Evolutionary conservation across 2,888 invertebrate genomes (phyloP), one percentile per base, ranked within the genome.

Genomic region (Agapostemon virescens): DNA sequence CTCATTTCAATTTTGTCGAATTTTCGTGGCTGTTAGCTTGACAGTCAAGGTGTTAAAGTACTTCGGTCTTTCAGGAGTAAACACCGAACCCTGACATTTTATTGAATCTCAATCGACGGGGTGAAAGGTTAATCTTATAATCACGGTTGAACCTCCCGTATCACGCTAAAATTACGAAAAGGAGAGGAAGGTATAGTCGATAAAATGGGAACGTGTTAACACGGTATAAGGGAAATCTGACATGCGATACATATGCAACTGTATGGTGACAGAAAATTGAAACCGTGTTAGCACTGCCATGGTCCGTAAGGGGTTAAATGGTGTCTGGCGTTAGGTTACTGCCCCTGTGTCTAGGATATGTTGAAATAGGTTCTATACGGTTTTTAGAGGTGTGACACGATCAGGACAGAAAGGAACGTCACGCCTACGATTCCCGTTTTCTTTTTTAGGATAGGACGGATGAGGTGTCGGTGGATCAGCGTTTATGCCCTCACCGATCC

Each of bases 401-500:
- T 77, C 73, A 64, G 66, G 69, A n/a, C 74, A 30, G 20, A 40
- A 40, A 30, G 72, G 45, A 40, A 38, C 77, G 68, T 72, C 40
- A 68, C 68, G 72, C 6, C 30, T n/a, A n/a, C 63, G 63, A 36
- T 55, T 5, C 6, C 20, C 13, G 20, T 30, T 67, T 82, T 83
- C 38, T 74, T 82, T 82, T 84, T 84, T 82, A 81, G 17, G 38
- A 26, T 78, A 84, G 85, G 84, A 83, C 85, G 89, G 88, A 88
- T 86, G 89, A 90, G 90, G 91, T 90, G 91, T 90, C 86, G 88
- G 89, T 84, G 84, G 84, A 86, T 84, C 89, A 76, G 83, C 88
- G 84, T 88, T 88, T 87, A 86, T 87, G 87, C 79, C 66, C 88
- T 86, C 88, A 88, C 89, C 88, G 88, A 90, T 90, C 87, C 87